These are phyloP conservation scores for Acleris sparsana DNA, from an alignment of 2,888 invertebrate genomes.

Conservation along the genomic window DNA sequence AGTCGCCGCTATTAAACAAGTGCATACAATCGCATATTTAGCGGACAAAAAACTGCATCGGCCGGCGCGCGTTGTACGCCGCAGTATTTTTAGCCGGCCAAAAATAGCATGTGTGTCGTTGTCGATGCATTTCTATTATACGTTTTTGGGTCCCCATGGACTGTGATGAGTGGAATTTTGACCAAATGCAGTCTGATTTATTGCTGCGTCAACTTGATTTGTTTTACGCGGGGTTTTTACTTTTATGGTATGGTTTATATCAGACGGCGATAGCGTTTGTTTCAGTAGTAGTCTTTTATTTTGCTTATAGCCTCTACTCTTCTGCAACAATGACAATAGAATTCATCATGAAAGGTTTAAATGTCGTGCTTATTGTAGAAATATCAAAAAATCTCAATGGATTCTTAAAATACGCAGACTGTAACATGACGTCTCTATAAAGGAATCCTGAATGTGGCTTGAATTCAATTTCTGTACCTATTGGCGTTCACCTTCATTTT, in stretches of 20 bases:
- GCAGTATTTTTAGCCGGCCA: constrained; percentile 32
- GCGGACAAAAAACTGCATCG: constrained; percentile 35
- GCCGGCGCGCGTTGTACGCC: constrained; percentile 30
- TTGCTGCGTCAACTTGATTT: constrained; percentile 1
- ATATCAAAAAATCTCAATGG: not conserved
- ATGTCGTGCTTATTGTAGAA: not conserved
- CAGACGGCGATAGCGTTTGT: not conserved
- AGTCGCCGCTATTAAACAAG: constrained; percentile 27
- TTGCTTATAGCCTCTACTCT: not conserved
- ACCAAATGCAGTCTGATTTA: constrained; percentile 29
- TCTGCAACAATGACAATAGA: not conserved
- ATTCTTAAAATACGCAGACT: not conserved
- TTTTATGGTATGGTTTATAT: constrained; percentile 7
- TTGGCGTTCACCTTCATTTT: constrained; percentile 1
- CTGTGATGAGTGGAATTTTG: constrained; percentile 31
- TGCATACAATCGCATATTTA: constrained; percentile 22
- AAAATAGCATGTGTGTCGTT: constrained; percentile 69
- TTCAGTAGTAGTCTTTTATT: not conserved
- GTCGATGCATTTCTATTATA: constrained; percentile 57
- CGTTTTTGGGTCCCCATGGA: constrained; percentile 39
- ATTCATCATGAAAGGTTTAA: not conserved
- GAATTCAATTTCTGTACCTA: not conserved
- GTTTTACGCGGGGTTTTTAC: constrained; percentile 1
- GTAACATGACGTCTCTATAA: not conserved
- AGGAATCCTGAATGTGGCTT: not conserved